phyloP scores from a whole-genome alignment of 2,113 vertebrate genomes.

The Bettongia penicillata region DNA sequence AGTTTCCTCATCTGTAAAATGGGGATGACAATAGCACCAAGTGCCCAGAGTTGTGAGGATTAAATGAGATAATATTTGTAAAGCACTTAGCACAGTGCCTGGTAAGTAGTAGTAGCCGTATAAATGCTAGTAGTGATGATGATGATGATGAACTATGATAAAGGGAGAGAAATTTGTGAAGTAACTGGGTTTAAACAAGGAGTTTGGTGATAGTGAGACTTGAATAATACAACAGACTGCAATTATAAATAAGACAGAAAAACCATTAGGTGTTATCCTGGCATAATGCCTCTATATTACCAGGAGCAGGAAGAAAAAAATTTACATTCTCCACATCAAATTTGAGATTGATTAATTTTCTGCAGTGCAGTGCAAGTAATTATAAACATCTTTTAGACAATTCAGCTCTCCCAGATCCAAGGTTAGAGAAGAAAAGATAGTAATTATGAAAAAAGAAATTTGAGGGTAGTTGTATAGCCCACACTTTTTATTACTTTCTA shows the following conservation, averaged over 20 bases:
- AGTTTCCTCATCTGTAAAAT: neutral
- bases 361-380: neutral
- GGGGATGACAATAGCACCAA: neutral
- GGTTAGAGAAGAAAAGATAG: neutral
- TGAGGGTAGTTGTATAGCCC: neutral
- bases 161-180: neutral
- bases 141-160: neutral
- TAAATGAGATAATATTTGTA: neutral
- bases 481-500: neutral
- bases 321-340: neutral
- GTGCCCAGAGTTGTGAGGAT: neutral
- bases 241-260: neutral
- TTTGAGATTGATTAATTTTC: neutral
- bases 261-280: neutral
- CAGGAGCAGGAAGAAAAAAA: neutral
- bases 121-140: neutral
- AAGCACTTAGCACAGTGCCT: neutral
- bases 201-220: neutral
- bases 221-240: neutral
- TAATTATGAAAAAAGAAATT: neutral
- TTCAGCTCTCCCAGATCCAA: neutral
- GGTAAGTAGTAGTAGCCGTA: neutral
- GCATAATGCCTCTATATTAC: neutral
- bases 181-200: neutral
- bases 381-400: neutral